phyloP scores from a whole-genome alignment of 2,888 invertebrate genomes.

The Blastobasis lacticolella region DNA sequence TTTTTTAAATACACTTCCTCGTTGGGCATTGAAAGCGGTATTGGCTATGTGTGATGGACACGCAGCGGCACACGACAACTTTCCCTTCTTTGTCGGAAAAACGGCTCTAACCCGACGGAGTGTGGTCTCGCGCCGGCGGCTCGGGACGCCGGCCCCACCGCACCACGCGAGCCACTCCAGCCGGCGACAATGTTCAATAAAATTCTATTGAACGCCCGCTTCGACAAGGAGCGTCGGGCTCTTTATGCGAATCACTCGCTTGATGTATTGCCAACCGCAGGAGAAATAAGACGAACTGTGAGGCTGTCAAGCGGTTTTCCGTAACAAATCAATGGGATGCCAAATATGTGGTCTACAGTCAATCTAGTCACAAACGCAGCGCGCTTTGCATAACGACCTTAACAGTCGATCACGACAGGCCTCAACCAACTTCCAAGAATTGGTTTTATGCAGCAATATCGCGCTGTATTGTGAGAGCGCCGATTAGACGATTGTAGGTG shows the following conservation, averaged over 20 bases:
- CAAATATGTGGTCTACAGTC: too few species aligned
- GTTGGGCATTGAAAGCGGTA: constrained; percentile 62
- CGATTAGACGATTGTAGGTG: constrained; percentile 19
- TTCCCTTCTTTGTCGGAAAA: constrained; percentile 67
- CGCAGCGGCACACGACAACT: constrained; percentile 54
- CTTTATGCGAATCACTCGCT: background rate
- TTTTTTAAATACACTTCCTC: constrained; percentile 46
- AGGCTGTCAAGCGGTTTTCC: too few species aligned
- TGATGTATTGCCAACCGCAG: background rate
- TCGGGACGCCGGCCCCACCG: constrained; percentile 37
- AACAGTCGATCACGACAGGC: constrained; percentile 26
- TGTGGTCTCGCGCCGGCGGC: constrained; percentile 31
- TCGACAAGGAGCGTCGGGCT: background rate
- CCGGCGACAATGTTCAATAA: constrained; percentile 25
- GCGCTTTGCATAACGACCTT: constrained; percentile 29
- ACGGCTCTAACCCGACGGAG: constrained; percentile 47
- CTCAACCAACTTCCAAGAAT: constrained; percentile 25
- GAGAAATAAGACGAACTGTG: too few species aligned
- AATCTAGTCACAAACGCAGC: constrained; percentile 20
- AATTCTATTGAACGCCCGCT: constrained; percentile 11
- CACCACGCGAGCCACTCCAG: constrained; percentile 14
- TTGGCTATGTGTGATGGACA: constrained; percentile 60
- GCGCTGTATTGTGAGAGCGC: constrained; percentile 24
- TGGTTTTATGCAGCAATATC: constrained; percentile 17
- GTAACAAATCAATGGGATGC: too few species aligned